Evolutionary conservation across 2,113 vertebrate genomes (phyloP), one percentile per base, ranked within the genome.

Genomic region (Suncus etruscus): DNA sequence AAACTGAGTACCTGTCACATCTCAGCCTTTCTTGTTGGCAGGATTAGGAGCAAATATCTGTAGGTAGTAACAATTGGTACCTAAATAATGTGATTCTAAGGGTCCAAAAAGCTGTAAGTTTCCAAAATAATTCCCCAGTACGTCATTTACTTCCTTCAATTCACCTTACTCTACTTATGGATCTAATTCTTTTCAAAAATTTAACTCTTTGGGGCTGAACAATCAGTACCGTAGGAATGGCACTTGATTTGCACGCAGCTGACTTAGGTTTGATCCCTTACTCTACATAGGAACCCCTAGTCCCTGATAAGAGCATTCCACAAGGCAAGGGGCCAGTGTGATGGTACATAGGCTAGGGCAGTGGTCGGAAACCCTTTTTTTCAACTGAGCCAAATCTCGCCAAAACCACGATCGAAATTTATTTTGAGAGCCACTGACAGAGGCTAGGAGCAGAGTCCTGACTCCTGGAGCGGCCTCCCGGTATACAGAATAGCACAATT

Each of bases 81-180:
- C 6, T 25, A 2, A 31, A 48, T 68, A 54, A 50, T 65, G 39
- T 50, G 76, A 88, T 66, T 86, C 74, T 11, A 76, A 89, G 32
- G 2, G 68, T 20, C 47, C 12, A 39, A 20, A 0, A 79, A 77
- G 9, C 65, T 18, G 7, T 39, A 16, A 1, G 24, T 54, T 77
- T 66, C 86, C 27, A 65, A 50, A 61, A 20, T 79, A 18, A 61
- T 77, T 89, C 83, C 20, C 75, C 75, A 47, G 74, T 48, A 84
- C 86, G 63, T 63, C 83, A 75, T 90, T 92, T 70, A 74, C 83
- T 86, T 83, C 45, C 69, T 84, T 61, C 92, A 93, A 90, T 83
- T 54, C 24, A 80, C 68, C 29, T 47, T 69, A 48, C 1, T 63
- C 77, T 91, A 70, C 54, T 73, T 90, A 68, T 16, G 6, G 5